Conservation (phyloP, 1,140 invertebrate species). For the Solen grandis region DNA sequence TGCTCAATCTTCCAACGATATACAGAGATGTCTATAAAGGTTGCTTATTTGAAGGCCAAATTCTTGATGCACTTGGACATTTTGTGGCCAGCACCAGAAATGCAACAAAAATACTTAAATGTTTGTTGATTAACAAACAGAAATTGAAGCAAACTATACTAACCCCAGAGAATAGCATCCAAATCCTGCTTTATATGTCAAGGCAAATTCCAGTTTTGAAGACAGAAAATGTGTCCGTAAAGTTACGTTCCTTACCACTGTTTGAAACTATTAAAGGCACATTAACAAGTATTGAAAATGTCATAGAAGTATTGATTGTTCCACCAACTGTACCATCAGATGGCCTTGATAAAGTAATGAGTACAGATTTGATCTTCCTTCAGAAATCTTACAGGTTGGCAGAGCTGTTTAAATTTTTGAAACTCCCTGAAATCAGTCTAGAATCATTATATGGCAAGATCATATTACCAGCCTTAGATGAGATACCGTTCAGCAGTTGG, state of each 20-base stretch:
- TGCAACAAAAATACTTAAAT: neutral
- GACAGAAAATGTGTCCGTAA: too few relatives aligned
- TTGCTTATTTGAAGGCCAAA: neutral
- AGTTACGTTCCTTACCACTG: constrained; percentile 4
- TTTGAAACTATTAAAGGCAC: neutral
- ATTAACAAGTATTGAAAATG: neutral
- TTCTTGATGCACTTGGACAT: neutral
- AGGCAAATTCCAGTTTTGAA: neutral
- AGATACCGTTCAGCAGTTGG: neutral
- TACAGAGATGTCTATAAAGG: neutral
- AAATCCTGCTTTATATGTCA: constrained; percentile 3
- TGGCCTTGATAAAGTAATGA: constrained; percentile 11
- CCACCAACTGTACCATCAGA: constrained; percentile 11
- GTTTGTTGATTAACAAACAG: constrained; percentile 2
- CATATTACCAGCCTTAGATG: neutral
- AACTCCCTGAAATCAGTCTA: neutral
- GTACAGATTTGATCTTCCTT: neutral
- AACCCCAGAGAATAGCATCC: neutral
- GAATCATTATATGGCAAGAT: neutral
- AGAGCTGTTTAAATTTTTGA: constrained; percentile 5
- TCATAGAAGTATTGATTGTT: neutral
- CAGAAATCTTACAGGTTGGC: neutral
- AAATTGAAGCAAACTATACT: neutral
- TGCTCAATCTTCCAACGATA: neutral
- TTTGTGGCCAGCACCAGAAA: neutral